Evolutionary conservation across 1,140 invertebrate species (phyloP).

Genomic region (Carcinoscorpius rotundicauda): DNA sequence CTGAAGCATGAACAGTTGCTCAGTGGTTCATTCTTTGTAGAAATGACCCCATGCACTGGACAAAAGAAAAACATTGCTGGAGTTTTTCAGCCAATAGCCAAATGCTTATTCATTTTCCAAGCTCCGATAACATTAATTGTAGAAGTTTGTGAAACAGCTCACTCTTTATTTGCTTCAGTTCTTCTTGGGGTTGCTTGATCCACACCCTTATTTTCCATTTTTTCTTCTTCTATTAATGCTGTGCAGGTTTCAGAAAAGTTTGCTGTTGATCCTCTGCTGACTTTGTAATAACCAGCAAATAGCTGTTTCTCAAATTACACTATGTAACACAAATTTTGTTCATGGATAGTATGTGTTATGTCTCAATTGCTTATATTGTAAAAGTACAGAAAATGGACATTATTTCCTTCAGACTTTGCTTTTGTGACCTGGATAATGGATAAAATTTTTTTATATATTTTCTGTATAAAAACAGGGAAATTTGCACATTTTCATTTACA

Average conservation of each 20-base stretch:
- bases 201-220: constrained; percentile 80
- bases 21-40: constrained; percentile 85
- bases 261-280: constrained; percentile 61
- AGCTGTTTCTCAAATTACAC: too few species aligned
- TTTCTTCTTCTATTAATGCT: constrained; percentile 44
- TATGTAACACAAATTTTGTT: too few species aligned
- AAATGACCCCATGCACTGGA: constrained; percentile 73
- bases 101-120: constrained; percentile 87
- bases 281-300: constrained; percentile 3
- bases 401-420: too few species aligned
- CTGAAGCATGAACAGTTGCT: constrained; percentile 71
- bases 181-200: constrained; percentile 85
- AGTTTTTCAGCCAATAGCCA: constrained; percentile 46
- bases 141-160: constrained; percentile 87
- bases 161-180: constrained; percentile 89
- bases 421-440: too few species aligned
- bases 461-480: too few species aligned
- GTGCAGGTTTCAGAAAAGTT: constrained; percentile 83
- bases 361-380: too few species aligned
- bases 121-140: constrained; percentile 76
- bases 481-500: too few species aligned
- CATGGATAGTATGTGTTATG: too few species aligned
- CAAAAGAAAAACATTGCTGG: constrained; percentile 40
- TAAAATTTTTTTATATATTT: too few species aligned
- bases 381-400: too few species aligned